These are phyloP conservation scores for Toxotes lorentzi DNA, from an alignment of 2,797 vertebrate genomes.

Conservation along the genomic window DNA sequence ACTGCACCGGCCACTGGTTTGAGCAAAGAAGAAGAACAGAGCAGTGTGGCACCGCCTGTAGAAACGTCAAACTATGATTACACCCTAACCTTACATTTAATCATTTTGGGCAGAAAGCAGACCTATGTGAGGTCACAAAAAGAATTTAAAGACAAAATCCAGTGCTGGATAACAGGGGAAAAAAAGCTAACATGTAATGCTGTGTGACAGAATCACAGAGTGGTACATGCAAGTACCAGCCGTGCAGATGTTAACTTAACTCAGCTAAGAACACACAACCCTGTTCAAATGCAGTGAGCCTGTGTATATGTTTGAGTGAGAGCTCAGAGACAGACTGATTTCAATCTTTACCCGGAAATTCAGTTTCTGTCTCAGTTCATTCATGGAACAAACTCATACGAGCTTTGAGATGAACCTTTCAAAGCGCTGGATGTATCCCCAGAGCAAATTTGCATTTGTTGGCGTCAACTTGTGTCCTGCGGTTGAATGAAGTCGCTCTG, in stretches of 20 bases:
- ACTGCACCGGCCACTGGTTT: neutral
- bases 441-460: neutral
- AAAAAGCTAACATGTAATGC: neutral
- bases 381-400: neutral
- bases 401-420: neutral
- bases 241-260: neutral
- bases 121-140: neutral
- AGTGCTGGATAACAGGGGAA: neutral
- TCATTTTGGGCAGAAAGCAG: conserved; percentile 1
- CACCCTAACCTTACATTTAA: neutral
- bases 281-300: too few relatives aligned
- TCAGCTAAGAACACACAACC: neutral
- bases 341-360: neutral
- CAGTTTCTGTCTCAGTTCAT: neutral
- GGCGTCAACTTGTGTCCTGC: neutral
- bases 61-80: conserved; percentile 6
- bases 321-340: neutral
- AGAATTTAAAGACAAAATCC: neutral
- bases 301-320: too few relatives aligned
- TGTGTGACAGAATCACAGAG: neutral
- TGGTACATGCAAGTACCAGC: too few relatives aligned
- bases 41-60: neutral
- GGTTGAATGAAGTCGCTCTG: neutral
- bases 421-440: neutral
- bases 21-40: conserved; percentile 1